Evolutionary conservation across 2,797 vertebrate genomes (phyloP).

Genomic region (Sebastes oblongus): DNA sequence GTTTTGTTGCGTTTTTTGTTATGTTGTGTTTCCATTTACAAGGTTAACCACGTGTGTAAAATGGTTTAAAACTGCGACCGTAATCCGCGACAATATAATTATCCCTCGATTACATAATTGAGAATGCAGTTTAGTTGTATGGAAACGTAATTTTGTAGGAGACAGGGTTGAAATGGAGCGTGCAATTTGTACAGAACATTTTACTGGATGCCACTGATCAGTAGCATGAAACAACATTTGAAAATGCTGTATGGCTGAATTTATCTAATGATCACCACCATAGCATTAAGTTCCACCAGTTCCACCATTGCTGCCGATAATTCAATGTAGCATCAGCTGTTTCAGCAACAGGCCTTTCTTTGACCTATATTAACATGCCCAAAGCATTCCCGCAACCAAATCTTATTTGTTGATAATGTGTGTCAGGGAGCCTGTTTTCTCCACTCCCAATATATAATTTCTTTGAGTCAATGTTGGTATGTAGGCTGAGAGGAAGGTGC

Average conservation of each 20-base stretch:
- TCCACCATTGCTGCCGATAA: neutral
- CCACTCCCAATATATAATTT: neutral
- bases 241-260: neutral
- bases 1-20: too few species aligned
- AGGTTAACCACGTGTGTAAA: too few species aligned
- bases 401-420: constrained; percentile 13
- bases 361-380: neutral
- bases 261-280: neutral
- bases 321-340: neutral
- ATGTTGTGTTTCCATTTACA: too few species aligned
- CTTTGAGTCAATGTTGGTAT: neutral
- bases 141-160: too few species aligned
- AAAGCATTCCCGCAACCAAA: constrained; percentile 7
- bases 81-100: too few species aligned
- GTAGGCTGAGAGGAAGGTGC: neutral
- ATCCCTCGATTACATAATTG: too few species aligned
- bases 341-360: neutral
- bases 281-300: neutral
- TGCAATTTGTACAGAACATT: neutral
- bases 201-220: neutral
- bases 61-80: too few species aligned
- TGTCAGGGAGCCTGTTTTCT: neutral
- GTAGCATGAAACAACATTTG: neutral
- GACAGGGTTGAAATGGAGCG: too few species aligned
- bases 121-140: too few species aligned